These are phyloP conservation scores for Drosophila ficusphila DNA, from an alignment of 1,140 invertebrate genomes.

Conservation along the genomic window DNA sequence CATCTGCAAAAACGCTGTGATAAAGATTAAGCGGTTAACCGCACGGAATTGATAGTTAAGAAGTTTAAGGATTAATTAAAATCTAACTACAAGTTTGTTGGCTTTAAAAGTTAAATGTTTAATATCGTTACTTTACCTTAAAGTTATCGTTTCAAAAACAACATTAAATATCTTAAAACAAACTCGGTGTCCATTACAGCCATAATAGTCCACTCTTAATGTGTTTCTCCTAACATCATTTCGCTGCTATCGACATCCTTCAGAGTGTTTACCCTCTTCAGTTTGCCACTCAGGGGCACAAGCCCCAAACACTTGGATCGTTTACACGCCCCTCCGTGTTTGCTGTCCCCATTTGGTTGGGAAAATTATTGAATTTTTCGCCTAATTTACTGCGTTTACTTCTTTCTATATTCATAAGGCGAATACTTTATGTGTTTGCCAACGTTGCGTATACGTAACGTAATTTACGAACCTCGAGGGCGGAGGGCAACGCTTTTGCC, in stretches of 20 bases:
- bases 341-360: conserved; percentile 19
- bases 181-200: background rate
- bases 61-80: background rate
- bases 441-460: conserved; percentile 75
- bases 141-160: too few relatives aligned
- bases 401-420: conserved; percentile 69
- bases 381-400: conserved; percentile 69
- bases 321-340: conserved; percentile 12
- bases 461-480: conserved; percentile 63
- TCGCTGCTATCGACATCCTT: conserved; percentile 20
- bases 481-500: conserved; percentile 1
- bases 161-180: background rate
- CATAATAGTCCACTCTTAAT: conserved; percentile 1
- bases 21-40: conserved; percentile 14
- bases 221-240: conserved; percentile 11
- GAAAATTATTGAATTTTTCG: conserved; percentile 73
- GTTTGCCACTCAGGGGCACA: conserved; percentile 19
- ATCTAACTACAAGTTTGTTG: fast-evolving
- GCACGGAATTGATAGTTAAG: background rate
- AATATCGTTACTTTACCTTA: background rate
- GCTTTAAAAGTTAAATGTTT: background rate
- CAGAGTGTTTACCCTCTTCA: conserved; percentile 33
- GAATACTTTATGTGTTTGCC: conserved; percentile 62
- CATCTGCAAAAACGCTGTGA: conserved; percentile 13
- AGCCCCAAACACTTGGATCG: conserved; percentile 4